Conservation (phyloP, 1,140 invertebrate genomes). For the Lasioglossum baleicum region DNA sequence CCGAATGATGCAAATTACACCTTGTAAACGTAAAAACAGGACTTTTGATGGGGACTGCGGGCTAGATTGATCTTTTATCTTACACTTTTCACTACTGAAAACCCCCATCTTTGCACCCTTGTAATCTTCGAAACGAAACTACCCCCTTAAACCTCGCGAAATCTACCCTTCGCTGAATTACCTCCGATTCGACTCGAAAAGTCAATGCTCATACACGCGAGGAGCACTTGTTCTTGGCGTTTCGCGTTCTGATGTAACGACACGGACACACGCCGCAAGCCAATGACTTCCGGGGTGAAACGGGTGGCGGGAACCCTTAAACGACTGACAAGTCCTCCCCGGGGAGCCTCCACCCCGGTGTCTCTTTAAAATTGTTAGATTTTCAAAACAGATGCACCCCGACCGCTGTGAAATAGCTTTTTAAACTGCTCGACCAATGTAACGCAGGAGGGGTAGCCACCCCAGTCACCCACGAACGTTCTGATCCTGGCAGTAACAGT, state of each 20-base stretch:
- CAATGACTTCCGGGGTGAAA: conserved; percentile 53
- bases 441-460: conserved; percentile 44
- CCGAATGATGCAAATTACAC: too few relatives aligned
- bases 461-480: conserved; percentile 50
- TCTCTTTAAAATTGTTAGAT: conserved; percentile 68
- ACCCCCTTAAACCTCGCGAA: not conserved
- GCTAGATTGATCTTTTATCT: too few relatives aligned
- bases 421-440: conserved; percentile 70
- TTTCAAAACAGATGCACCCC: conserved; percentile 74
- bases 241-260: not conserved
- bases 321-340: conserved; percentile 62
- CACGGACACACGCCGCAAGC: not conserved
- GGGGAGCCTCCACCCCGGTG: conserved; percentile 24
- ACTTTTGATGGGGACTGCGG: too few relatives aligned
- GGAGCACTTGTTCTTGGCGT: conserved; percentile 21
- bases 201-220: not conserved
- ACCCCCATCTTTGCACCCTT: too few relatives aligned
- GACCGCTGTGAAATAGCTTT: conserved; percentile 69
- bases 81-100: too few relatives aligned
- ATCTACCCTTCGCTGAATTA: conserved; percentile 12
- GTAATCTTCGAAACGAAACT: too few relatives aligned
- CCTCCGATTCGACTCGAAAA: conserved; percentile 5
- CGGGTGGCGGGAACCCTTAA: conserved; percentile 48
- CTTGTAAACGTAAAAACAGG: too few relatives aligned
- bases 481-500: conserved; percentile 69